Evolutionary conservation across 2,888 invertebrate genomes (phyloP), one percentile per base, ranked within the genome.

Genomic region (Parnassius mnemosyne): DNA sequence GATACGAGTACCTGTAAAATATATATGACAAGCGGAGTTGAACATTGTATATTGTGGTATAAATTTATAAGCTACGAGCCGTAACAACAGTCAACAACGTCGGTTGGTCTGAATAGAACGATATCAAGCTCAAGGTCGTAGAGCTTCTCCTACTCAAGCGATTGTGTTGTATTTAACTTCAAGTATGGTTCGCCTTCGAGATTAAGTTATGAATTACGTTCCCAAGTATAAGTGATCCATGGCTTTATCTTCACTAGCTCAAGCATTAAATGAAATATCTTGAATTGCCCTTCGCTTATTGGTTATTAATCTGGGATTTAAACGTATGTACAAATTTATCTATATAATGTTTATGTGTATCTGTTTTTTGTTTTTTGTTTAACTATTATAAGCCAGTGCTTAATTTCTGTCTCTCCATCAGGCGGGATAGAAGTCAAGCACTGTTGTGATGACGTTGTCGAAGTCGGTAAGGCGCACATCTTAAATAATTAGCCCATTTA

Each of bases 101-200:
- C 53, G 43, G 34, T 53, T 20, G 41, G 61, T 62, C 61, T 62
- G 57, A 62, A 62, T 62, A 62, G 61, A 47, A 53, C 53, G 50
- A 51, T 58, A 62, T 58, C 62, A 62, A 51, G 49, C 62, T 62
- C 62, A 58, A 62, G 62, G 57, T 53, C 49, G 57, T 9, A 12
- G 3, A 43, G 57, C 53, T 49, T 53, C 62, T 46, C 62, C 51
- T 11, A 9, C 13, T 47, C 47, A 47, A 47, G 11, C 54, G 58
- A 58, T 54, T 46, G 54, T 63, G 51, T 50, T 58, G 54, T 11
- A 54, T 44, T 57, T 57, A 57, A 57, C 9, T n/a, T 58, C 54
- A 16, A 54, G 53, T 57, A 50, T 54, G 49, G 49, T 16, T 63
- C 58, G 44, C 34, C 44, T 44, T 53, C 51, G 41, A 54, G 54